Evolutionary conservation across 2,888 invertebrate genomes (phyloP).

Genomic region (Elmis aenea): DNA sequence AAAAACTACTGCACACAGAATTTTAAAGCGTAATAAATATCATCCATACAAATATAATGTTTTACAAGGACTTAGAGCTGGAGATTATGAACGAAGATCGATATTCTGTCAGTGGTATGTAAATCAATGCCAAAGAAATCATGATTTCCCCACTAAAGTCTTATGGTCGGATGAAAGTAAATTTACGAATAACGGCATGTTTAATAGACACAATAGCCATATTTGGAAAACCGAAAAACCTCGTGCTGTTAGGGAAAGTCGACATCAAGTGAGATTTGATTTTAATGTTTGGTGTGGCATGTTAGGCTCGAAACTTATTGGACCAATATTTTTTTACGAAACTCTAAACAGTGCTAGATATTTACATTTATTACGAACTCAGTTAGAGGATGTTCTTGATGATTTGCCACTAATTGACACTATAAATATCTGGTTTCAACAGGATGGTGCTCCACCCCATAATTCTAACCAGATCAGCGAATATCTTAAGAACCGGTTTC

Average conservation of each 20-base stretch:
- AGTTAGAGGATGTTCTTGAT: slow-evolving; percentile 6
- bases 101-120: slow-evolving; percentile 10
- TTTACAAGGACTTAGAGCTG: slow-evolving; percentile 6
- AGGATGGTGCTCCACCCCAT: no score
- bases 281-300: slow-evolving; percentile 12
- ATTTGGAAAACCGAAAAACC: slow-evolving; percentile 7
- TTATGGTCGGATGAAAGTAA: slow-evolving; percentile 7
- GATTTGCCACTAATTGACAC: slow-evolving; percentile 1
- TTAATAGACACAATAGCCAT: slow-evolving; percentile 8
- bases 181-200: slow-evolving; percentile 6
- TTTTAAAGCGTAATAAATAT: no score
- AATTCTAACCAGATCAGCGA: no score
- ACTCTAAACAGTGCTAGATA: slow-evolving; percentile 6
- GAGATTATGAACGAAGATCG: slow-evolving; percentile 5
- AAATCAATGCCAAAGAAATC: slow-evolving; percentile 4
- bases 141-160: slow-evolving; percentile 5
- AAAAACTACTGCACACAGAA: no score
- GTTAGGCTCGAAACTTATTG: slow-evolving; percentile 6
- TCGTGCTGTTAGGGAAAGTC: slow-evolving; percentile 2
- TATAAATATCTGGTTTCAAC: no score
- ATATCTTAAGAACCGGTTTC: no score
- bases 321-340: slow-evolving; percentile 7
- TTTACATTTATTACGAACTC: slow-evolving; percentile 8
- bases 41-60: no score
- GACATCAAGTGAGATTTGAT: slow-evolving; percentile 5